Conservation (phyloP, 2,113 vertebrate species). For the Eubucco bourcierii region DNA sequence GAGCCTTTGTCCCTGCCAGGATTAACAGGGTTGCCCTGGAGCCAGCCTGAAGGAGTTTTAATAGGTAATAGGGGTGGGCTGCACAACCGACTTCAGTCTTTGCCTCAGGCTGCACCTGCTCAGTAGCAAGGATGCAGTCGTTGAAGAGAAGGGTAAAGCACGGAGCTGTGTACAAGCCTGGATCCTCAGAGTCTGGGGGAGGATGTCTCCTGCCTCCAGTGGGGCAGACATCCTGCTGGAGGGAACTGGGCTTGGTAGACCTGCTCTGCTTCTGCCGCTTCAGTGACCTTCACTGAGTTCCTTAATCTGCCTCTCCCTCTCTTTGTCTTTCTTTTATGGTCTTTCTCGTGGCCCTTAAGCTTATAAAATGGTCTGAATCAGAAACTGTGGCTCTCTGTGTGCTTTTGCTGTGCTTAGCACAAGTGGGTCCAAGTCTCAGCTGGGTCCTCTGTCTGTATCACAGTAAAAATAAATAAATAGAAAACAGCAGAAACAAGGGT, state of each 20-base stretch:
- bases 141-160: neutral
- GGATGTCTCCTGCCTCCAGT: neutral
- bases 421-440: neutral
- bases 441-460: neutral
- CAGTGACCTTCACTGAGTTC: neutral
- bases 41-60: conserved; percentile 48
- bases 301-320: neutral
- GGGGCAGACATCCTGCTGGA: neutral
- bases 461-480: neutral
- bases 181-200: neutral
- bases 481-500: neutral
- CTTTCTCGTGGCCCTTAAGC: neutral
- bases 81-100: conserved; percentile 6
- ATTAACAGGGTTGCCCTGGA: conserved; percentile 51
- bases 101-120: conserved; percentile 49
- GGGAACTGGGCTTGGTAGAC: neutral
- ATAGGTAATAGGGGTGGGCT: conserved; percentile 23
- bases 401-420: neutral
- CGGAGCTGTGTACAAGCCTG: fast-evolving
- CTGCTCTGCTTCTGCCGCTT: neutral
- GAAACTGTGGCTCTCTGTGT: neutral
- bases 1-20: conserved; percentile 52
- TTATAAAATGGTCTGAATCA: neutral
- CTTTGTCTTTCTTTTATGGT: neutral
- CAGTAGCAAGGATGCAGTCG: neutral